Base-by-base conservation (phyloP, 1,140 invertebrate species). In the Leptopilina clavipes region DNA sequence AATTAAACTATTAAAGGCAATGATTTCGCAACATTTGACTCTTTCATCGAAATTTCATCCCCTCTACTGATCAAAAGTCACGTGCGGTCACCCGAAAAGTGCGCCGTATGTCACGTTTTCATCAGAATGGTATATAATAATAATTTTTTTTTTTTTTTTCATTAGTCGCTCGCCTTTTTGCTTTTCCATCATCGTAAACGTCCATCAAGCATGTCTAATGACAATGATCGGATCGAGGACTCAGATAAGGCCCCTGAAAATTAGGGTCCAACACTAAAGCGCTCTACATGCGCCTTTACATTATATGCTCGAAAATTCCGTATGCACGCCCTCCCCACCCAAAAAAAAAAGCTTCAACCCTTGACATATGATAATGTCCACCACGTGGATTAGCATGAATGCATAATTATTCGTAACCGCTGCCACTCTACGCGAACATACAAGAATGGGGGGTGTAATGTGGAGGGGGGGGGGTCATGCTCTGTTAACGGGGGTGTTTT, bases 401-500 rank as follows among this genome's bases (percentile, higher is more conserved):
- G 81, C 80, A 74, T 88, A 88, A 88, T 88, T 85, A 85, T 82
- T 85, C 76, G 79, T 82, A 86, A 88, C 84, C 84, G 86, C 86
- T 86, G 83, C 78, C 75, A 74, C 52, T 25, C 71, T 70, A 44
- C 79, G 70, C 43, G 9, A 59, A 10, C 74, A 76, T 1, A 40
- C 37, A 40, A 40, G 25, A 31, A 31, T 1, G 37, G 72, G 75
- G 74, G 75, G 74, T 59, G 77, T 48, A 25, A 65, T n/a, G 71
- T 76, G 76, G 8, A 0, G 37, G 5, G 37, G 80, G 5, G 37
- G 80, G 76, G 80, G 85, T 85, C 80, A 87, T 77, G 87, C 82
- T 88, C 86, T 84, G 86, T 86, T 88, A 87, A 87, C 79, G 71
- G 70, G 78, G n/a, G 74, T 74, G 75, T 45, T 75, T 44, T 56